Evolutionary conservation across 2,797 vertebrate genomes (phyloP).

Genomic region (Sibirionetta formosa): DNA sequence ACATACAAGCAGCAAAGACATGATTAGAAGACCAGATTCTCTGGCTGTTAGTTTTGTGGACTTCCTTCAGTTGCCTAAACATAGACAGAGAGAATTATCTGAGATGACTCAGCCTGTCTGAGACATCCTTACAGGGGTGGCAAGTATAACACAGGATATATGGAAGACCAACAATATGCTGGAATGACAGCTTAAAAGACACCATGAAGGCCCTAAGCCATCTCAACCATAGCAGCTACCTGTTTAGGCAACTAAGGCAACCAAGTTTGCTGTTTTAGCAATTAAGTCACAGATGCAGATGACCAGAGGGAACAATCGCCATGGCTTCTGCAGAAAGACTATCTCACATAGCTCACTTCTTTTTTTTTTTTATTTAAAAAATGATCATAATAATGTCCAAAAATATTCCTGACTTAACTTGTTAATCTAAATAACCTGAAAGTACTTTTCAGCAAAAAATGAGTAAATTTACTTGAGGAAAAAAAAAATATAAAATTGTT

Average conservation of each 20-base stretch:
- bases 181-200: not conserved
- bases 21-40: not conserved
- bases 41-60: not conserved
- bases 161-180: not conserved
- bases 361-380: not conserved
- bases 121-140: not conserved
- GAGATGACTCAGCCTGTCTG: not conserved
- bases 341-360: not conserved
- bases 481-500: not conserved
- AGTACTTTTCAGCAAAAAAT: not conserved
- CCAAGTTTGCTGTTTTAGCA: not conserved
- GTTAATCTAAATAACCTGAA: not conserved
- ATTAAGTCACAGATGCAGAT: not conserved
- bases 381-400: not conserved
- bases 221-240: not conserved
- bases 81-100: not conserved
- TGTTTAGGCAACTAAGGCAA: not conserved
- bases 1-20: not conserved
- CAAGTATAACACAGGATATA: not conserved
- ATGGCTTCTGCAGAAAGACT: not conserved
- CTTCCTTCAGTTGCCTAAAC: not conserved
- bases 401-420: not conserved
- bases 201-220: not conserved
- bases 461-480: not conserved
- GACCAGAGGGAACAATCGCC: not conserved